Evolutionary conservation across 2,113 vertebrate species (phyloP), one percentile per base, ranked within the genome.

Genomic region (Lucifuga dentata): DNA sequence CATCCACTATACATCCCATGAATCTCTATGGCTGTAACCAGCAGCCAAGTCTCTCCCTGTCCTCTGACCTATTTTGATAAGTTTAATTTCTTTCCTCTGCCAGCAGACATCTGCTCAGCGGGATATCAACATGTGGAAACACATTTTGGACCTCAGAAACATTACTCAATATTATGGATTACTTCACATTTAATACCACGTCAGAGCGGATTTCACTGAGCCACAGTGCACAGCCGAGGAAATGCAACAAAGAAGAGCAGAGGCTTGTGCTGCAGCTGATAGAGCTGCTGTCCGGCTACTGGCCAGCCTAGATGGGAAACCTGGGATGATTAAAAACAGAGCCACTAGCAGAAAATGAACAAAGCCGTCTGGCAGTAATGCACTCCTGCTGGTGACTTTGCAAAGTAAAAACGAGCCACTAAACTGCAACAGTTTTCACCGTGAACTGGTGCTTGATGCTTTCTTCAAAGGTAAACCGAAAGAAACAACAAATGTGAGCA

Each of bases 111-210:
- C 33, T 53, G 24, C 65, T 10, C 38, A 38, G 53, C 35, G 36
- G 53, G 29, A 5, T 16, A 38, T 56, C 58, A 39, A 48, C 32
- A 40, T 11, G 35, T 23, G 43, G n/a, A 33, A 13, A 45, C 46
- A 23, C 24, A 64, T 20, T 55, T 7, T 21, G 13, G 53, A 56
- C 29, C 32, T 33, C 17, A 41, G 26, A 63, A 76, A 59, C 33
- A 17, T 5, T 10, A 3, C 19, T 32, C 55, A 5, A 61, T 66
- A 12, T 57, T 41, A 60, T 65, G 78, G 80, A 83, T 86, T 79
- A 80, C 35, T 69, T 73, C 59, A 45, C 51, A 67, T 85, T 73
- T 83, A 80, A 73, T 75, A 73, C 78, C 70, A 75, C 82, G 73
- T 83, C 77, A 73, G 46, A 84, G 16, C 10, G 51, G 72, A 81